A percentile compares a stretch with the other conserved stretches of the same genome.
These are phyloP conservation scores for Adoxophyes honmai DNA, from an alignment of 1,140 invertebrate species.

Conservation along the genomic window DNA sequence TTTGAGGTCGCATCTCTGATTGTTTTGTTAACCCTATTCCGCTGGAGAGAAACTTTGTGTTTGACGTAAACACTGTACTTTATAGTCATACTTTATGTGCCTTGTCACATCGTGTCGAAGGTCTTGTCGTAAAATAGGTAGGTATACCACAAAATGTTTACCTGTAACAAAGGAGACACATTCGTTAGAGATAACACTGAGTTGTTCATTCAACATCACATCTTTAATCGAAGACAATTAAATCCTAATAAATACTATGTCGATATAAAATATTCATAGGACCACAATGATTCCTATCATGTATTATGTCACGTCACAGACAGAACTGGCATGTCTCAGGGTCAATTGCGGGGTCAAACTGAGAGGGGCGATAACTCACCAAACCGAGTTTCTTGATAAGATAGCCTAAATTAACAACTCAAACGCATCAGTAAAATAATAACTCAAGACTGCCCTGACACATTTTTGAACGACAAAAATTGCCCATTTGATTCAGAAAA, in stretches of 20 bases:
- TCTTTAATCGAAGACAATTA: constrained; percentile 5
- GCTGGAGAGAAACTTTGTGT: no score
- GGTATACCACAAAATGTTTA: no score
- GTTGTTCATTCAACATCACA: neutral
- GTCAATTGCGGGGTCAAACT: constrained; percentile 46
- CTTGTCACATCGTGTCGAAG: no score
- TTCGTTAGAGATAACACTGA: neutral
- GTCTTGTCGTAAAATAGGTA: no score
- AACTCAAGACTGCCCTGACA: neutral
- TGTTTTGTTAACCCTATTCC: no score
- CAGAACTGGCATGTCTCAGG: constrained; percentile 28
- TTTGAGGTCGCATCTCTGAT: no score
- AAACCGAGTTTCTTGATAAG: constrained; percentile 18
- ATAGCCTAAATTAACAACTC: neutral
- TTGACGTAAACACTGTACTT: no score
- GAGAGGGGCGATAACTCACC: constrained; percentile 34
- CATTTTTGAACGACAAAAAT: neutral
- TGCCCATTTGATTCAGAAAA: neutral
- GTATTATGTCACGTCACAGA: constrained; percentile 20
- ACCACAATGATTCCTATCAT: constrained; percentile 28
- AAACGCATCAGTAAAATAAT: neutral
- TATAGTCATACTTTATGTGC: no score
- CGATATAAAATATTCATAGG: constrained; percentile 6
- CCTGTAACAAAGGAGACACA: no score
- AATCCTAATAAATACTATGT: constrained; percentile 6